Conservation (phyloP, 2,113 vertebrate species). For the Hemiprocne comata region DNA sequence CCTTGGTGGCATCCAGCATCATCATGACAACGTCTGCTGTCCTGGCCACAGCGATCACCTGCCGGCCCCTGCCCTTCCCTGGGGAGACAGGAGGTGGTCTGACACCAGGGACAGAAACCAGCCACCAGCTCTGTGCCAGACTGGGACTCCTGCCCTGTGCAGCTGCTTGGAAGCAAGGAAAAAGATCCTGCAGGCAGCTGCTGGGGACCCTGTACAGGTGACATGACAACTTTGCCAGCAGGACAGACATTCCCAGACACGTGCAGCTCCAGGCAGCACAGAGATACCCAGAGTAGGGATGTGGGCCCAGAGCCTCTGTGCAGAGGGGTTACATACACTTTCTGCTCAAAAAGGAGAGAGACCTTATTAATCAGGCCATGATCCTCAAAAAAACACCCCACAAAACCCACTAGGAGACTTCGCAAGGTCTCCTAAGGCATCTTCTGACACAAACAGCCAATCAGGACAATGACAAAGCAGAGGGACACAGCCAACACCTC, state of each 20-base stretch:
- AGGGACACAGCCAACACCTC: not conserved
- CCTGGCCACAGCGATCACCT: constrained; percentile 96
- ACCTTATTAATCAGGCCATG: not conserved
- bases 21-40: constrained; percentile 97
- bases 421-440: not conserved
- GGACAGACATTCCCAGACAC: not conserved
- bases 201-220: not conserved
- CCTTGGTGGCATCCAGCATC: constrained; percentile 99
- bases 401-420: not conserved
- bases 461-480: not conserved
- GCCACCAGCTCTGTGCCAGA: fast-evolving
- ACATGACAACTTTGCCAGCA: too few relatives aligned
- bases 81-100: not conserved
- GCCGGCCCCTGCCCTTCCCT: constrained; percentile 97
- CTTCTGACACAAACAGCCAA: not conserved
- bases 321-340: not conserved
- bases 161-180: not conserved
- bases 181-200: not conserved
- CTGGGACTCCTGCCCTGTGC: not conserved
- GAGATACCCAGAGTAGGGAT: not conserved
- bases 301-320: too few relatives aligned
- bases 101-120: not conserved
- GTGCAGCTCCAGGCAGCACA: not conserved
- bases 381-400: not conserved
- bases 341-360: not conserved